Evolutionary conservation across 2,113 vertebrate species (phyloP).

Genomic region (Zingel zingel): DNA sequence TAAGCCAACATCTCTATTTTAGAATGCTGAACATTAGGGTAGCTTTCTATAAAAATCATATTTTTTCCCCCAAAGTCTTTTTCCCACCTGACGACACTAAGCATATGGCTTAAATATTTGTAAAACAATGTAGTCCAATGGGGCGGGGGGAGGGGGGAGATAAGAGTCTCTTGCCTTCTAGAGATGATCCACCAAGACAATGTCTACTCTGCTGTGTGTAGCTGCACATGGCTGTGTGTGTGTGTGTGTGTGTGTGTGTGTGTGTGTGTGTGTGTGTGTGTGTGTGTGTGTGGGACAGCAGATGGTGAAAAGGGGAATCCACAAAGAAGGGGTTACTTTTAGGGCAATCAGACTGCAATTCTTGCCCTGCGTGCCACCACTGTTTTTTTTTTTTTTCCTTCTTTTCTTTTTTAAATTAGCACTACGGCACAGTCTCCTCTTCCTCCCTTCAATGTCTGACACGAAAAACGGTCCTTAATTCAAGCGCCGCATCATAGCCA

Average conservation of each 20-base stretch:
- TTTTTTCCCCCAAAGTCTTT: constrained; percentile 39
- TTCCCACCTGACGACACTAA: constrained; percentile 72
- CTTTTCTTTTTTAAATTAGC: constrained; percentile 20
- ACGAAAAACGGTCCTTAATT: constrained; percentile 10
- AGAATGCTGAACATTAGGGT: constrained; percentile 73
- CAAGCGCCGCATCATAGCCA: constrained; percentile 33
- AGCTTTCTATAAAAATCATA: constrained; percentile 72
- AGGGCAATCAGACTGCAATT: constrained; percentile 43
- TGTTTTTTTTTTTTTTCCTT: constrained; percentile 11
- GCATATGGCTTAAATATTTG: constrained; percentile 88
- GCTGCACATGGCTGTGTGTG: constrained; percentile 54
- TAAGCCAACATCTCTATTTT: constrained; percentile 74
- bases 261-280: constrained; percentile 27
- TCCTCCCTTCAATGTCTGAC: constrained; percentile 12
- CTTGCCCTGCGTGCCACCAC: constrained; percentile 33
- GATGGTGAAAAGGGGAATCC: constrained; percentile 35
- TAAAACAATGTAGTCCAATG: constrained; percentile 78
- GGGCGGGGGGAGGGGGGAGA: not conserved
- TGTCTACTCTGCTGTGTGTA: constrained; percentile 54
- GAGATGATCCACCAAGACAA: constrained; percentile 50
- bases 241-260: constrained; percentile 8
- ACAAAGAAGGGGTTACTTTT: constrained; percentile 24
- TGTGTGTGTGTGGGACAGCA: constrained; percentile 34
- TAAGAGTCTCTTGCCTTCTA: constrained; percentile 56
- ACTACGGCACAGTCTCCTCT: constrained; percentile 35